Base-by-base conservation (phyloP, 2,888 invertebrate genomes). In the Macrophya annulata region DNA sequence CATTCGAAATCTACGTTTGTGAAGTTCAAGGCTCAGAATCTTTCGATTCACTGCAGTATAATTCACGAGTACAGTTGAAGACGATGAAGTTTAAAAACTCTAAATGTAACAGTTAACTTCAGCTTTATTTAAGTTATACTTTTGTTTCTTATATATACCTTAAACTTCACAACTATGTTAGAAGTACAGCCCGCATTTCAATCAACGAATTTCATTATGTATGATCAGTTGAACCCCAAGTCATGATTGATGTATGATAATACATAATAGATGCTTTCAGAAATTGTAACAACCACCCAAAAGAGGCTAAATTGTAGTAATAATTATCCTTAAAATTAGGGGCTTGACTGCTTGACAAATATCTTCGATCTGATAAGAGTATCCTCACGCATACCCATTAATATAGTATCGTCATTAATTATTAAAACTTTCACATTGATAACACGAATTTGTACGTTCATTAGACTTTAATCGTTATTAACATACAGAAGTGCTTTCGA, bases 31-130 rank as follows among this genome's bases (percentile, higher is more conserved):
- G 81, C 21, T 59, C 21, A 62, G 43, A 81, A 31, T 21, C 43
- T 81, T 43, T 43, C 81, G 21, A 62, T 81, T 40, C 43, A 81
- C n/a, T 81, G 40, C 43, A 43, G 45, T 31, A 3, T 74, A 62
- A 43, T 81, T 81, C 9, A 21, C 81, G 21, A 62, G 81, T 43
- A 10, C 40, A 10, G 62, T 43, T 9, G 0, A 12, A 40, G 62
- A 40, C 8, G 25, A 21, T 21, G 10, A 31, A 12, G 40, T 62
- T 40, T 10, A n/a, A 37, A 55, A 17, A n/a, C 31, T 37, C n/a
- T 37, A 0, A 8, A 55, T 77, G 37, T 37, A 17, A 77, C 55
- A n/a, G 37, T 17, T 51, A 37, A 77, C 40, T 77, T 31, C 10
- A 17, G 9, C 37, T 51, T 51, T 21, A 77, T 77, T 37, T 17